These are phyloP conservation scores for Turdus rufiventris DNA, from an alignment of 2,113 vertebrate genomes.

Conservation along the genomic window DNA sequence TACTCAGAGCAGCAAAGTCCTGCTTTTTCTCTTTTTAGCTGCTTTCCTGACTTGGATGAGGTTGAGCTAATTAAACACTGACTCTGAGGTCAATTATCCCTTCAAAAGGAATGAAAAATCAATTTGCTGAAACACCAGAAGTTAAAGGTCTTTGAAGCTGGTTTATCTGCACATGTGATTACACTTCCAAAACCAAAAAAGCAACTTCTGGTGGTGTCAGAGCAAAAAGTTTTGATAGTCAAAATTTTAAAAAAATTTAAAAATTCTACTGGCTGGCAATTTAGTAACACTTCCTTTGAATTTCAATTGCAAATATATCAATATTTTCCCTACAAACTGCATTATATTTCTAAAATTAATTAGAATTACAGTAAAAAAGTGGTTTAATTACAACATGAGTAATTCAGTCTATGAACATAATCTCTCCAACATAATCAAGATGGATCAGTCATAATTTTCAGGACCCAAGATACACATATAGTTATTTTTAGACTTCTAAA, in stretches of 20 bases:
- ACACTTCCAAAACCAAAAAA: not conserved
- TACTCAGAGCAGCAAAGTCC: not conserved
- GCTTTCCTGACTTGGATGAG: not conserved
- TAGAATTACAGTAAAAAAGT: not conserved
- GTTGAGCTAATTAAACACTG: constrained; percentile 33
- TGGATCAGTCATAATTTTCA: not conserved
- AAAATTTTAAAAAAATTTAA: not conserved
- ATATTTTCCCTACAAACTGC: not conserved
- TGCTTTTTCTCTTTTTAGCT: not conserved
- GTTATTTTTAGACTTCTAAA: not conserved
- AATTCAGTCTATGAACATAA: not conserved
- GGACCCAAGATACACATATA: not conserved
- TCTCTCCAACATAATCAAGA: not conserved
- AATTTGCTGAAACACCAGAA: constrained; percentile 43
- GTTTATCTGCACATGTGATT: constrained; percentile 15
- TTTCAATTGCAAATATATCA: not conserved
- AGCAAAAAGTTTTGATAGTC: not conserved
- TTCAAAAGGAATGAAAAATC: constrained; percentile 56
- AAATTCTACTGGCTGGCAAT: not conserved
- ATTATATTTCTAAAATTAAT: not conserved
- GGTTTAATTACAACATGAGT: not conserved
- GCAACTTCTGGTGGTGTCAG: not conserved
- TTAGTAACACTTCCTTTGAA: not conserved
- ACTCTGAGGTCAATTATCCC: constrained; percentile 39
- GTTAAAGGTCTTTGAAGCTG: constrained; percentile 36